Percentiles rank a stretch among this genome's conserved stretches.
These are phyloP conservation scores for Hydroisotoma schaefferi DNA, from an alignment of 2,888 invertebrate species.

Conservation along the genomic window DNA sequence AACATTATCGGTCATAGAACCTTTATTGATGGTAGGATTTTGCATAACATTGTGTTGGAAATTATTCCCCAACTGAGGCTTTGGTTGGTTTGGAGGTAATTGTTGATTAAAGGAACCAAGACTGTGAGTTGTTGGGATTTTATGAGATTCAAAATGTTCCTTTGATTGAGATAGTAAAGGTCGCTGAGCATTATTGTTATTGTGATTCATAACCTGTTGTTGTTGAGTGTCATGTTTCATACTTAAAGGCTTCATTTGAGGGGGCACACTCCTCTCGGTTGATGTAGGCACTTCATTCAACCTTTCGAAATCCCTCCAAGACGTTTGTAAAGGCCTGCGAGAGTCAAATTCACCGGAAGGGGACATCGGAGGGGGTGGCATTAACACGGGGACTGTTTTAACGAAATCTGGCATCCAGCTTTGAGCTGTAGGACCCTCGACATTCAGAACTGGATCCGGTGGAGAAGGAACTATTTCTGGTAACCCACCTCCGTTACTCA, in stretches of 20 bases:
- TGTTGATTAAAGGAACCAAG: no score
- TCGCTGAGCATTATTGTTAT: no score
- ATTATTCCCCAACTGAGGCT: background rate
- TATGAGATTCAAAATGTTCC: background rate
- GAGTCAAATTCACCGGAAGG: background rate
- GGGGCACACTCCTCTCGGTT: background rate
- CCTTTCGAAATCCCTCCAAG: background rate
- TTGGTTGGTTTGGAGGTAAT: background rate
- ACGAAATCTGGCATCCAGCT: background rate
- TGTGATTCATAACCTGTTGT: no score
- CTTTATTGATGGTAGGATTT: background rate
- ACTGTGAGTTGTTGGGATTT: no score
- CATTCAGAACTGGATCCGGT: background rate
- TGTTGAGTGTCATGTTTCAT: background rate
- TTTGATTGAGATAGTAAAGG: no score
- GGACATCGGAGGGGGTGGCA: slow-evolving; percentile 1
- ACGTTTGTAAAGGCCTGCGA: background rate
- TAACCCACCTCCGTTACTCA: no score
- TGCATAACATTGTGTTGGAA: background rate
- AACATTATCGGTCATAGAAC: no score
- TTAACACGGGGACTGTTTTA: background rate
- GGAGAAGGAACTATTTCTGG: slow-evolving; percentile 2
- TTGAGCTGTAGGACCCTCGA: background rate
- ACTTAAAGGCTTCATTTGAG: background rate
- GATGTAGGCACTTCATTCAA: background rate